phyloP scores from a whole-genome alignment of 2,113 vertebrate species.

The Gracilinanus agilis region DNA sequence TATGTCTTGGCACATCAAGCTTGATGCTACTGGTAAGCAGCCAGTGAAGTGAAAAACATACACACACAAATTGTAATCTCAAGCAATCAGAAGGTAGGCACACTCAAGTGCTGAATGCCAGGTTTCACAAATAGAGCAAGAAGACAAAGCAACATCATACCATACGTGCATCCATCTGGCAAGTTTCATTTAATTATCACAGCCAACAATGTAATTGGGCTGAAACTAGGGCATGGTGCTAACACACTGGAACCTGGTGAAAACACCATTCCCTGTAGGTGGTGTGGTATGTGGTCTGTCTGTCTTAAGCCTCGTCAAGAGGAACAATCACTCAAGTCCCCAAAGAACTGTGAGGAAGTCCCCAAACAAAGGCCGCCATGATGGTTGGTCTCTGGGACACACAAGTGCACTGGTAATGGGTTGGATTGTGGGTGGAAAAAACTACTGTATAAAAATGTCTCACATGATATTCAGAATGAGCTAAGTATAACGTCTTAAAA shows the following conservation, averaged over 20 bases:
- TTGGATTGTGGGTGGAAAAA: neutral
- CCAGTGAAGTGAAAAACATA: constrained; percentile 37
- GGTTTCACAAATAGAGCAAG: constrained; percentile 81
- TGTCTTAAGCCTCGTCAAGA: constrained; percentile 24
- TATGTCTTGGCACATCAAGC: constrained; percentile 58
- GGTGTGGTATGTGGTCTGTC: neutral
- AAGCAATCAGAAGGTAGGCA: constrained; percentile 75
- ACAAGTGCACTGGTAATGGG: neutral
- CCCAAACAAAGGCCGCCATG: neutral
- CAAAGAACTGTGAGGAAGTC: constrained; percentile 4
- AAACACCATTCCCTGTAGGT: constrained; percentile 31
- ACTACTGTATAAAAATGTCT: constrained; percentile 54
- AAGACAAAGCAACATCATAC: constrained; percentile 65
- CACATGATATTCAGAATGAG: constrained; percentile 71
- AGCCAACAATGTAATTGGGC: constrained; percentile 72
- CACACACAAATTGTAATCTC: constrained; percentile 9
- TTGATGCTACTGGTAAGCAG: constrained; percentile 63
- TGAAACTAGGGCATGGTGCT: constrained; percentile 75
- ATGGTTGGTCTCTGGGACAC: neutral
- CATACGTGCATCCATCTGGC: constrained; percentile 78
- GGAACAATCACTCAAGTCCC: constrained; percentile 30
- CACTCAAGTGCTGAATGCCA: constrained; percentile 74
- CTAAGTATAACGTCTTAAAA: constrained; percentile 63
- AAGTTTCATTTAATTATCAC: constrained; percentile 79
- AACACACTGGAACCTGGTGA: constrained; percentile 53